These are phyloP conservation scores for Ophonus ardosiacus DNA, from an alignment of 2,888 invertebrate genomes.

Conservation along the genomic window DNA sequence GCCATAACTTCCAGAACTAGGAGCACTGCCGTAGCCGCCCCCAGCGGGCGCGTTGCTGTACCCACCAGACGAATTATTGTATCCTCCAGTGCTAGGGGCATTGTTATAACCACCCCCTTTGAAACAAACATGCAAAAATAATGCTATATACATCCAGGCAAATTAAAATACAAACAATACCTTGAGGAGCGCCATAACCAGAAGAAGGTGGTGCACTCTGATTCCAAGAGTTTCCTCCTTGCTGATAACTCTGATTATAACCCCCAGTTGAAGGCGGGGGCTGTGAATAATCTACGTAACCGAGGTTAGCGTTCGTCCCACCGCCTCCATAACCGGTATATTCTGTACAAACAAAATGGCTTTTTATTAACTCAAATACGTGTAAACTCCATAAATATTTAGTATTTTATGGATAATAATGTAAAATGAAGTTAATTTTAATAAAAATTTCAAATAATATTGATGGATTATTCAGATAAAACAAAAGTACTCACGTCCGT, in stretches of 20 bases:
- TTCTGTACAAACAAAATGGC: constrained; percentile 50
- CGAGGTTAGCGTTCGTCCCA: constrained; percentile 64
- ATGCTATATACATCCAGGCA: not conserved
- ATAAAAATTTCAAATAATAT: not conserved
- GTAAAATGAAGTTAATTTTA: not conserved
- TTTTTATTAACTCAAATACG: not conserved
- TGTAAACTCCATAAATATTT: constrained; percentile 32
- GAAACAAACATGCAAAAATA: constrained; percentile 11
- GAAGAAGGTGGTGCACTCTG: constrained; percentile 40
- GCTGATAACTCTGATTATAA: constrained; percentile 50
- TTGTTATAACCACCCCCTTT: constrained; percentile 48
- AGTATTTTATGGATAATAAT: not conserved
- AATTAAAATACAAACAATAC: constrained; percentile 8
- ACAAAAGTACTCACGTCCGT: constrained; percentile 58
- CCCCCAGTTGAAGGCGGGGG: constrained; percentile 71
- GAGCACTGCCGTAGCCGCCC: constrained; percentile 66
- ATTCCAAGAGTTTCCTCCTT: constrained; percentile 57
- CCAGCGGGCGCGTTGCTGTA: constrained; percentile 60
- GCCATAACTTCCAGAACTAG: constrained; percentile 67
- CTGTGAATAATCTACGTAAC: constrained; percentile 72
- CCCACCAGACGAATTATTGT: constrained; percentile 5
- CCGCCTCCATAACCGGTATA: constrained; percentile 68
- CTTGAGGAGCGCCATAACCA: constrained; percentile 55
- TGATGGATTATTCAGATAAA: constrained; percentile 25
- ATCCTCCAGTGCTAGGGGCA: constrained; percentile 45